Base-by-base conservation (phyloP, 2,888 invertebrate genomes). In the Byasa hedistus region DNA sequence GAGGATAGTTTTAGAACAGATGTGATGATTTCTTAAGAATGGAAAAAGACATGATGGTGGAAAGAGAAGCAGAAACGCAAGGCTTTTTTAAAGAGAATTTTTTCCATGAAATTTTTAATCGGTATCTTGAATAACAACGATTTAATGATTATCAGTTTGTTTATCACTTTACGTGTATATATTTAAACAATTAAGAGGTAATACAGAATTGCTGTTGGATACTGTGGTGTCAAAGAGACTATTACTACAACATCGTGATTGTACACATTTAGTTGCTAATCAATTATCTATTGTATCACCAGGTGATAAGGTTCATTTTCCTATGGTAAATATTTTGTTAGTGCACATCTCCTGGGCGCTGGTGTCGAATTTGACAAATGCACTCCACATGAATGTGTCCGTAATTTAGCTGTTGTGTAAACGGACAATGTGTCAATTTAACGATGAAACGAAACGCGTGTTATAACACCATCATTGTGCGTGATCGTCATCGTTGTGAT, bases 301-400 rank as follows among this genome's bases (percentile, higher is more conserved):
- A n/a, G 5, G 48, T n/a, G 15, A 19, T 48, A 48, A 17, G 17
- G 2, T 48, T 48, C 17, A 48, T 15, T 19, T 5, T 48, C n/a
- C 17, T 1, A 2, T 48, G 5, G 48, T 48, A 10, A n/a, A n/a
- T 48, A 48, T 4, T 48, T n/a, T 48, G 17, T 48, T 17, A 19
- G 5, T 15, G 48, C 15, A 48, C 48, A 52, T 60, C 65, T 58
- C 64, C 58, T 21, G 58, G n/a, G 48, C 39, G 23, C 22, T 27
- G 19, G n/a, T 65, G 65, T 65, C 65, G 66, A 66, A 66, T 58
- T 61, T 66, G 66, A 66, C 61, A 58, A 62, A 66, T 66, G 66
- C 54, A 58, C 51, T 61, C 24, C 52, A 54, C 24, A 39, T 66
- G 57, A 66, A 66, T 61, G 27, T 61, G 65, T 61, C 52, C 57